Evolutionary conservation across 2,113 vertebrate species (phyloP).

Genomic region (Zosterops japonicus): DNA sequence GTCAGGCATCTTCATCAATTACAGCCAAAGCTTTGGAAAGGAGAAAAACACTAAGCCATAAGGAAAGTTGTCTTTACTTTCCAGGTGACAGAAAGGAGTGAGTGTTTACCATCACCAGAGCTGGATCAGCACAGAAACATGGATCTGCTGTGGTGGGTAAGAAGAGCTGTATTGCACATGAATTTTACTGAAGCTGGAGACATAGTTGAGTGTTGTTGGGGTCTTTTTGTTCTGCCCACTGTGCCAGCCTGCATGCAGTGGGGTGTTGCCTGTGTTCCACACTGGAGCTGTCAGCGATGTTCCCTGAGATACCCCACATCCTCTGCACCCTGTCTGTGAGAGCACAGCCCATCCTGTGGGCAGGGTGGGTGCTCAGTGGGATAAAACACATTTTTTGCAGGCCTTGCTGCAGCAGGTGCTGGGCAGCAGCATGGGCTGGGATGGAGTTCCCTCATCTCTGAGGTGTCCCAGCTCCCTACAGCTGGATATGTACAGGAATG

Average conservation of each 20-base stretch:
- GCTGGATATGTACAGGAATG: accelerated
- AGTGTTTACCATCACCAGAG: not conserved
- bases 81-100: not conserved
- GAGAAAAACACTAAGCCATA: not conserved
- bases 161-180: not conserved
- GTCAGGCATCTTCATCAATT: not conserved
- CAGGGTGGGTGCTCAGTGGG: not conserved
- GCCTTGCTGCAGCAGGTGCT: not conserved
- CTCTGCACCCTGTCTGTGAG: not conserved
- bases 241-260: not conserved
- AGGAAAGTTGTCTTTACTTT: not conserved
- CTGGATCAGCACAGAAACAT: not conserved
- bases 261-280: not conserved
- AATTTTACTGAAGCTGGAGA: not conserved
- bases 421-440: not conserved
- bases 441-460: not conserved
- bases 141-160: not conserved
- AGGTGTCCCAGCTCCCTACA: not conserved
- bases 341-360: not conserved
- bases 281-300: not conserved
- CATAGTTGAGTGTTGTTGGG: accelerated
- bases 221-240: not conserved
- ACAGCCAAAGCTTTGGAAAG: not conserved
- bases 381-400: not conserved
- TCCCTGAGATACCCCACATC: not conserved